phyloP scores from a whole-genome alignment of 2,113 vertebrate genomes.

The Caracal caracal region DNA sequence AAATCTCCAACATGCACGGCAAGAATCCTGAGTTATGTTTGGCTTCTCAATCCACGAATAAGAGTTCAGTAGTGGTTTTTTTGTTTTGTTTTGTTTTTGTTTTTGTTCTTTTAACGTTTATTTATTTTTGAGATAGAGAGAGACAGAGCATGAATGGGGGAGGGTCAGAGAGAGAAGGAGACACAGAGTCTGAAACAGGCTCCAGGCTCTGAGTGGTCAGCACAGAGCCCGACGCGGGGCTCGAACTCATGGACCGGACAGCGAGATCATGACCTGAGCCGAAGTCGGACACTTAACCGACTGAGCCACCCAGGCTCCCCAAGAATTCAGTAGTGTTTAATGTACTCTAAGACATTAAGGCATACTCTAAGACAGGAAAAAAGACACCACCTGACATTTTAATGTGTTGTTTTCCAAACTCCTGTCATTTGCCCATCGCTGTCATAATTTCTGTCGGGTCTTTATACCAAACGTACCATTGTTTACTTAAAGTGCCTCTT shows the following conservation, averaged over 20 bases:
- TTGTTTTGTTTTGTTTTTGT: no score
- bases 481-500: neutral
- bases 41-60: neutral
- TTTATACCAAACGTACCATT: neutral
- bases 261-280: no score
- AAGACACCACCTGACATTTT: neutral
- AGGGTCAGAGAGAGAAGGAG: no score
- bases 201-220: no score
- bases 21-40: neutral
- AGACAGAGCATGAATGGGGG: no score
- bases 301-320: no score
- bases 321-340: neutral
- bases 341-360: neutral
- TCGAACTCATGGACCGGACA: no score
- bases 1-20: neutral
- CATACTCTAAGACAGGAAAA: neutral
- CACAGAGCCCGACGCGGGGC: no score
- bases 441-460: neutral
- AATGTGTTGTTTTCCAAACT: neutral
- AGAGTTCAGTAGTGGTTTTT: neutral
- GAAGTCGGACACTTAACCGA: no score
- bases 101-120: no score
- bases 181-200: no score
- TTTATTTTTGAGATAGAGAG: no score
- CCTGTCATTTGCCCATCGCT: neutral